Evolutionary conservation across 2,888 invertebrate genomes (phyloP), one percentile per base, ranked within the genome.

Genomic region (Congeria kusceri): DNA sequence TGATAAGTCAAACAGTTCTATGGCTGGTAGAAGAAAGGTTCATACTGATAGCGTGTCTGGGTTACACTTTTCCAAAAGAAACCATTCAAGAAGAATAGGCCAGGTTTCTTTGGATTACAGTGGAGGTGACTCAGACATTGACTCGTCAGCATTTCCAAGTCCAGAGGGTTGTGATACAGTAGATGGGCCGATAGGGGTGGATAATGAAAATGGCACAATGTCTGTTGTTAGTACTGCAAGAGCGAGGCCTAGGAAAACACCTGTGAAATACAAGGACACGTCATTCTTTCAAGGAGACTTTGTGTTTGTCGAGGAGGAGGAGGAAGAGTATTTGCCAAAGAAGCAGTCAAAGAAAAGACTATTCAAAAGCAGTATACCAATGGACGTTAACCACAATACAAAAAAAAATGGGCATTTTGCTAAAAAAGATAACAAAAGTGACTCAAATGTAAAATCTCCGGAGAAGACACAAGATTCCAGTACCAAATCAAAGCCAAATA

Each of bases 201-300:
- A 79, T 39, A 80, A 71, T 65, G 77, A 74, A n/a, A 71, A 77
- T 68, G 83, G 83, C 47, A 83, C 79, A 39, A 67, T 79, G 32
- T 47, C 67, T 27, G 47, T 83, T 3, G 57, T 69, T 4, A 77
- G 77, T 65, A 39, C 65, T 49, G 47, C 47, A 49, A 73, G 74
- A 25, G 29, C 62, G 15, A 78, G 83, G 44, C 65, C 67, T 32
- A 74, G 83, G 61, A 83, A 83, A 71, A 71, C 78, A 46, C 78
- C 83, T 32, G 64, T 80, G 11, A 83, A 83, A 67, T 83, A 78
- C 47, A 78, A 77, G 59, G 83, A 80, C 70, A 71, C 80, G 58
- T 77, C 83, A 70, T 83, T 80, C 57, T 73, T 80, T 73, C 75
- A 83, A 63, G 77, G 80, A 56, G 83, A 83, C 57, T 80, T 83